A percentile compares a stretch with the other conserved stretches of the same genome.
phyloP scores from a whole-genome alignment of 2,113 vertebrate species.

The Cephalophus harveyi region DNA sequence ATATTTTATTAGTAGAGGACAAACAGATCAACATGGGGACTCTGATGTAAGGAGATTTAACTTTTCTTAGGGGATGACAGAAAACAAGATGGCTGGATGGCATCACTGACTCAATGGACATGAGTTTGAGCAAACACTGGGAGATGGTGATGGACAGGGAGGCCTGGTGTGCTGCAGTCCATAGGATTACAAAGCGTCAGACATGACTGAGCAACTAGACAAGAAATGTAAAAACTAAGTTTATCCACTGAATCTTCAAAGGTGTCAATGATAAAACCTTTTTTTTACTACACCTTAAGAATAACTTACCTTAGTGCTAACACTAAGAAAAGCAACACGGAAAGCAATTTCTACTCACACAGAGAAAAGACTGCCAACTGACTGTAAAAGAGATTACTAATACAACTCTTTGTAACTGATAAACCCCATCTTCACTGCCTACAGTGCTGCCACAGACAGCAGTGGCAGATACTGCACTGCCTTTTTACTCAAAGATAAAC shows the following conservation, averaged over 20 bases:
- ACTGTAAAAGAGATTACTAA: neutral
- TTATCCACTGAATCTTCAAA: neutral
- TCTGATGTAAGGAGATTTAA: neutral
- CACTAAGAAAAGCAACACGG: neutral
- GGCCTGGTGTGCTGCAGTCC: neutral
- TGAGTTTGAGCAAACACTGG: neutral
- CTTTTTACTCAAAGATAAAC: conserved; percentile 18
- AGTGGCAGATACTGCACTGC: neutral
- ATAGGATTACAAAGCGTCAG: neutral
- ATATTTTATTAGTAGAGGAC: neutral
- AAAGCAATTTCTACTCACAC: neutral
- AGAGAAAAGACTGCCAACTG: neutral
- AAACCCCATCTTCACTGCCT: neutral
- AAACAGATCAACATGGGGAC: neutral
- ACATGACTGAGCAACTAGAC: neutral
- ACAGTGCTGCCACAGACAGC: neutral
- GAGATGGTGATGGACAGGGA: neutral
- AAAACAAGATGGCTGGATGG: neutral
- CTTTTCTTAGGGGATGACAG: neutral
- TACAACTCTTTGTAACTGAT: neutral
- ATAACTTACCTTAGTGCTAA: neutral
- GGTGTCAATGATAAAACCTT: neutral
- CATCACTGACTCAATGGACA: neutral
- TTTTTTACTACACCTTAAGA: neutral
- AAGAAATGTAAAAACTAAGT: neutral